Evolutionary conservation across 2,797 vertebrate genomes (phyloP).

Genomic region (Tadarida brasiliensis): DNA sequence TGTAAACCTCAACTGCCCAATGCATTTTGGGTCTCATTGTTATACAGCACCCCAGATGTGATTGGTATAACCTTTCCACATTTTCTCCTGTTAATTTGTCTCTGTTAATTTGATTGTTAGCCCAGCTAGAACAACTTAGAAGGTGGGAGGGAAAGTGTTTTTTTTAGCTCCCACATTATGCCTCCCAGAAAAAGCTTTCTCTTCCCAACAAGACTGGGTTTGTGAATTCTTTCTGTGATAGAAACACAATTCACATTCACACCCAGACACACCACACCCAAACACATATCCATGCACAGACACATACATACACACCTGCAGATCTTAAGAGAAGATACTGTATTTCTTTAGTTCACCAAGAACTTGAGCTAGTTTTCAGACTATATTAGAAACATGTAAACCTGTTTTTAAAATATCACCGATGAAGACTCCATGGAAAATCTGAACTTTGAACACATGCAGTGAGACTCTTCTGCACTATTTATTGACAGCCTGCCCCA

Average conservation of each 20-base stretch:
- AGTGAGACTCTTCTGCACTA: neutral
- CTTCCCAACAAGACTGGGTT: neutral
- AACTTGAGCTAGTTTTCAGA: slow-evolving; percentile 5
- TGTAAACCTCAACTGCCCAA: neutral
- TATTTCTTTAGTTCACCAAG: neutral
- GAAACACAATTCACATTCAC: neutral
- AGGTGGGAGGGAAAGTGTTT: neutral
- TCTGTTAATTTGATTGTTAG: neutral
- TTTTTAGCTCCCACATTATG: neutral
- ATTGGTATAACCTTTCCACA: neutral
- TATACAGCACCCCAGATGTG: neutral
- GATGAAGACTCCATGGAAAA: neutral
- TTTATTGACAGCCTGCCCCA: slow-evolving; percentile 4
- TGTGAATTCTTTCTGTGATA: neutral
- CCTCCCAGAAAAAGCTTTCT: neutral
- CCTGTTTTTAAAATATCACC: neutral
- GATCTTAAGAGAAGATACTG: neutral
- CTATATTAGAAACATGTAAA: slow-evolving; percentile 27
- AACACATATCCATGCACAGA: neutral
- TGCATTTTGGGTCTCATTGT: neutral
- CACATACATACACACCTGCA: neutral
- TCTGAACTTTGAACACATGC: slow-evolving; percentile 28
- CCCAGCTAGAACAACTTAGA: neutral
- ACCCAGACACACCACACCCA: neutral
- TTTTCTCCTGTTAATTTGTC: neutral